Conservation (phyloP, 2,888 invertebrate genomes). For the Eilema griseolum region DNA sequence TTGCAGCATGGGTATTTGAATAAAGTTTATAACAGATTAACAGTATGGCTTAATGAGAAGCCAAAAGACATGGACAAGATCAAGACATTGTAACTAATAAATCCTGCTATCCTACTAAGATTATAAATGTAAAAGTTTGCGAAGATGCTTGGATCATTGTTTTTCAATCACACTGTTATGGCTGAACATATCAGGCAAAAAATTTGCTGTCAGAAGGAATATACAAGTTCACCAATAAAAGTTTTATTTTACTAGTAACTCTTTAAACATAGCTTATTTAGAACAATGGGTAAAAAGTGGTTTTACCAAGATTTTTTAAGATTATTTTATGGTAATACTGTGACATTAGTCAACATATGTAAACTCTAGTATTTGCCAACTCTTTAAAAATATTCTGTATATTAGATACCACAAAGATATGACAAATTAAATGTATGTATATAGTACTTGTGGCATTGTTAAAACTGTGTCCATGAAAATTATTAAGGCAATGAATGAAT, state of each 20-base stretch:
- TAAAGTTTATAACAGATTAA: not conserved
- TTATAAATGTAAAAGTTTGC: too few species aligned
- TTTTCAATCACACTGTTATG: too few species aligned
- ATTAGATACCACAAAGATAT: slow-evolving; percentile 15
- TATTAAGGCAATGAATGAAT: slow-evolving; percentile 49
- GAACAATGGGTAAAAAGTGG: too few species aligned
- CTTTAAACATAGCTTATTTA: not conserved
- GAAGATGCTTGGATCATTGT: too few species aligned
- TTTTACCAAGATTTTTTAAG: too few species aligned
- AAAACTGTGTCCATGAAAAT: slow-evolving; percentile 42
- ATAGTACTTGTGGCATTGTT: not conserved
- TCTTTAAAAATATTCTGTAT: not conserved
- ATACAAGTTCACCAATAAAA: not conserved
- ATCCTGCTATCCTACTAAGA: too few species aligned
- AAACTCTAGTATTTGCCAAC: not conserved
- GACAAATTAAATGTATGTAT: not conserved
- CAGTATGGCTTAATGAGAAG: too few species aligned
- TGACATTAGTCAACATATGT: not conserved
- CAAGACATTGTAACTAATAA: too few species aligned
- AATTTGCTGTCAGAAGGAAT: not conserved
- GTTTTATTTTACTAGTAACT: not conserved
- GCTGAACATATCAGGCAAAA: too few species aligned
- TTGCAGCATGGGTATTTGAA: not conserved
- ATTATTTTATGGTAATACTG: not conserved
- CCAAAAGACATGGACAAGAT: not conserved